phyloP scores from a whole-genome alignment of 2,113 vertebrate species.

The Macrotus californicus region DNA sequence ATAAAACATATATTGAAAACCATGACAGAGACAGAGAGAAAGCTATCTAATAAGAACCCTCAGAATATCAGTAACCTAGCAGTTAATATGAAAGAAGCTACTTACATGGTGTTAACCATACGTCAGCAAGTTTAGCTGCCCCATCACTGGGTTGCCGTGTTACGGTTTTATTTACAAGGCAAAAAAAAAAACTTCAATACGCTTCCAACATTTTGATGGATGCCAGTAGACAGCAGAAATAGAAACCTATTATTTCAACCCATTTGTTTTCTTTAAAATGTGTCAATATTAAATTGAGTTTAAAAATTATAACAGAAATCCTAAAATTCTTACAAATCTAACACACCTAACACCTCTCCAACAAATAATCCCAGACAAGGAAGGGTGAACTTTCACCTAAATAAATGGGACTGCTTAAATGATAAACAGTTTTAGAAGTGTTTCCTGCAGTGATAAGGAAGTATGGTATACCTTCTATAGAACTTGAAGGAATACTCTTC shows the following conservation, averaged over 20 bases:
- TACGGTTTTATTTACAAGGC: background rate
- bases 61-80: background rate
- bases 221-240: background rate
- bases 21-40: background rate
- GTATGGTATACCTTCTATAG: background rate
- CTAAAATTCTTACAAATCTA: background rate
- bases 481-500: background rate
- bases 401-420: background rate
- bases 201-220: background rate
- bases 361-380: slow-evolving; percentile 18
- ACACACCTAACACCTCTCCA: background rate
- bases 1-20: background rate
- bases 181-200: background rate
- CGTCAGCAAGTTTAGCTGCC: background rate
- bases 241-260: background rate
- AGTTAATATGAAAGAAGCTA: background rate
- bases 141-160: background rate
- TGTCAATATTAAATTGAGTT: background rate
- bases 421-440: background rate
- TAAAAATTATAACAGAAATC: background rate
- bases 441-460: background rate
- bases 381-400: background rate
- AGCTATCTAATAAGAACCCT: background rate
- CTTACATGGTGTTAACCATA: background rate
- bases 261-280: slow-evolving; percentile 15